Conservation (phyloP, 1,140 invertebrate genomes). For the Zaprionus inermis region DNA sequence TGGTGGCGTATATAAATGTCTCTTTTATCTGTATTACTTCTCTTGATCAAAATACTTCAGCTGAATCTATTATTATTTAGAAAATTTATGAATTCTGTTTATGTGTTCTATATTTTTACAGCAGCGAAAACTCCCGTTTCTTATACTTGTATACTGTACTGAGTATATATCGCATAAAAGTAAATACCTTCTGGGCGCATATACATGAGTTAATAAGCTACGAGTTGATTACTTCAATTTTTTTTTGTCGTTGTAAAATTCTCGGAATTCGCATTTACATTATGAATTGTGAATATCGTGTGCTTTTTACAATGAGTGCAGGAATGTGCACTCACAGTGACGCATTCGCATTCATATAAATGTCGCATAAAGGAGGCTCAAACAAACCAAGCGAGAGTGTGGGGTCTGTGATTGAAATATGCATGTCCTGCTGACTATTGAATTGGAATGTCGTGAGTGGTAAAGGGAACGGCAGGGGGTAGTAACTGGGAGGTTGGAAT, state of each 20-base stretch:
- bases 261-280: not conserved
- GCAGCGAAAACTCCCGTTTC: not conserved
- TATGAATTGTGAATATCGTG: slow-evolving; percentile 3
- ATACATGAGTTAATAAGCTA: not conserved
- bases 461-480: slow-evolving; percentile 6
- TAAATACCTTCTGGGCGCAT: not conserved
- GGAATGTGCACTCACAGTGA: not conserved
- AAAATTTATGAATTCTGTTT: too few relatives aligned
- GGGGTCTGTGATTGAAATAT: slow-evolving; percentile 56
- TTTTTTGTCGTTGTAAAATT: not conserved
- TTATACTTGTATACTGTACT: not conserved
- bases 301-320: not conserved
- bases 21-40: too few relatives aligned
- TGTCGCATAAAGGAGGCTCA: not conserved
- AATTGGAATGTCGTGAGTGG: slow-evolving; percentile 12
- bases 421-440: slow-evolving; percentile 42
- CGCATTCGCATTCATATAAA: not conserved
- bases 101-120: not conserved
- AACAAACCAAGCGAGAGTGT: not conserved
- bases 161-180: not conserved
- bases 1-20: too few relatives aligned
- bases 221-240: slow-evolving; percentile 2
- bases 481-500: slow-evolving; percentile 8
- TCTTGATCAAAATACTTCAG: too few relatives aligned
- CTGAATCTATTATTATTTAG: too few relatives aligned